Conservation (phyloP, 2,797 vertebrate species). For the Oreochromis mossambicus region DNA sequence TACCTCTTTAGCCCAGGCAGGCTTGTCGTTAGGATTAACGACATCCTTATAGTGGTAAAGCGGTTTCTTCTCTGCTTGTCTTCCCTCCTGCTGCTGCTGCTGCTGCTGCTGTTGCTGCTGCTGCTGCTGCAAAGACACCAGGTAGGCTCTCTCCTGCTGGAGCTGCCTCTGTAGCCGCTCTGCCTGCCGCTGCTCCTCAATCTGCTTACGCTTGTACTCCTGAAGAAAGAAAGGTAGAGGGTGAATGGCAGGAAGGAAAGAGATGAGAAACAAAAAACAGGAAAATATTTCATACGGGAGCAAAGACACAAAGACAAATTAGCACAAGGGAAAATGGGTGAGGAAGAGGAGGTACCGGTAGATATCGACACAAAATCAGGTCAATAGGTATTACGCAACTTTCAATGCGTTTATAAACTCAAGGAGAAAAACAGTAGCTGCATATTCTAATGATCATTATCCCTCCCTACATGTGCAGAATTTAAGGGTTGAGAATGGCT, state of each 20-base stretch:
- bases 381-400: background rate
- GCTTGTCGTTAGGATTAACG: conserved; percentile 89
- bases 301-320: background rate
- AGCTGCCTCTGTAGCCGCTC: conserved; percentile 94
- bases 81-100: conserved; percentile 83
- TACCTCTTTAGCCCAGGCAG: conserved; percentile 96
- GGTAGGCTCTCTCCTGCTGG: conserved; percentile 90
- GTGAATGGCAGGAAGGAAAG: background rate
- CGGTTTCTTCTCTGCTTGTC: conserved; percentile 86
- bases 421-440: fast-evolving
- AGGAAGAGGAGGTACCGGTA: background rate
- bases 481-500: background rate
- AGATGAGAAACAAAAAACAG: background rate
- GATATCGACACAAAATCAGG: background rate
- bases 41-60: conserved; percentile 95
- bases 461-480: background rate
- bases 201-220: conserved; percentile 97
- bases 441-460: background rate
- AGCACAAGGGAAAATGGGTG: background rate
- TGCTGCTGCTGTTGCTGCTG: conserved; percentile 77
- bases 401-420: background rate
- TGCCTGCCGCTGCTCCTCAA: conserved; percentile 95
- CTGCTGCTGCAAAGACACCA: conserved; percentile 88
- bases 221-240: conserved; percentile 32
- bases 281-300: background rate